Conservation (phyloP, 2,797 vertebrate genomes). For the Gymnoscopelus braueri region DNA sequence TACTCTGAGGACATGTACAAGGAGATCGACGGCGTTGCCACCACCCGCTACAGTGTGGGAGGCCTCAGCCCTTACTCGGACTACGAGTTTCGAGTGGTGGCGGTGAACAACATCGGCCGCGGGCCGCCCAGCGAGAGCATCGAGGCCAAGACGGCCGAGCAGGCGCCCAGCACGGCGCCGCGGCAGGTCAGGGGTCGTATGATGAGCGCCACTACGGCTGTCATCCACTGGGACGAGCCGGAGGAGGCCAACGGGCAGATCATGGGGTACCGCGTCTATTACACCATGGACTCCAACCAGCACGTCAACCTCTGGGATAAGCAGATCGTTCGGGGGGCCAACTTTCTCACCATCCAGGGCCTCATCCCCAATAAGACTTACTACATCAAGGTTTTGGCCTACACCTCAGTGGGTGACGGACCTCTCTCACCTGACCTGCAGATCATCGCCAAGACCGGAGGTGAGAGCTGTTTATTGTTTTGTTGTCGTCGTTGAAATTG, state of each 20-base stretch:
- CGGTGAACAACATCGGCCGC: conserved; percentile 96
- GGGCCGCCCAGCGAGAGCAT: conserved; percentile 94
- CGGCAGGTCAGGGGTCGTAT: conserved; percentile 95
- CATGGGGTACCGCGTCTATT: conserved; percentile 97
- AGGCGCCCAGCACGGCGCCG: conserved; percentile 96
- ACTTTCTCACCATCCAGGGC: conserved; percentile 94
- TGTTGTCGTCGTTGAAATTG: background rate
- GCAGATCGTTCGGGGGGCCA: conserved; percentile 93
- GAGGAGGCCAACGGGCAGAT: conserved; percentile 98
- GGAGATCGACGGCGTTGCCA: conserved; percentile 97
- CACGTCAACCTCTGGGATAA: conserved; percentile 97
- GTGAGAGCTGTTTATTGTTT: conserved; percentile 72
- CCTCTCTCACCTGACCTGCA: conserved; percentile 96
- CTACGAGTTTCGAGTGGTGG: conserved; percentile 95
- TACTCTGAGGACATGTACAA: conserved; percentile 93
- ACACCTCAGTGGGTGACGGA: conserved; percentile 96
- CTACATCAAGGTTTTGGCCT: conserved; percentile 96
- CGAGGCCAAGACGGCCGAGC: conserved; percentile 94
- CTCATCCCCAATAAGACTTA: conserved; percentile 96
- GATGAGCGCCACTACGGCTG: conserved; percentile 95
- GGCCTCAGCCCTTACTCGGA: conserved; percentile 97
- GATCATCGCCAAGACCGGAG: conserved; percentile 98
- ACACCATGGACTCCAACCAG: conserved; percentile 90
- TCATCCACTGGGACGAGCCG: conserved; percentile 98
- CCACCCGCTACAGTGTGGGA: conserved; percentile 96